Conservation (phyloP, 2,888 invertebrate genomes). For the Pseudolycoriella hygida region DNA sequence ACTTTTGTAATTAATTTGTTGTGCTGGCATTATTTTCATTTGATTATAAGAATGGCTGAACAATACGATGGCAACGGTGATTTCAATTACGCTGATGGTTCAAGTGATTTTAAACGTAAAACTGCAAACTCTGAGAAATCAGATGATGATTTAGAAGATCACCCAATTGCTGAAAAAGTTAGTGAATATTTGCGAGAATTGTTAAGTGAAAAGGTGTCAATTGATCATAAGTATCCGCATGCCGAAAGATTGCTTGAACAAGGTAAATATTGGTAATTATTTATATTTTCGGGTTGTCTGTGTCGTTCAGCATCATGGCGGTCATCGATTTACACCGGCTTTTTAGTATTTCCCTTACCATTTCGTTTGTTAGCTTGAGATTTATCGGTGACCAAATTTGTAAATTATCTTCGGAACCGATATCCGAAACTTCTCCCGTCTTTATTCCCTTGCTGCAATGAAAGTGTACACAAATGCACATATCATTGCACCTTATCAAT, state of each 20-base stretch:
- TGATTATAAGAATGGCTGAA: slow-evolving; percentile 20
- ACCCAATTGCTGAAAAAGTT: slow-evolving; percentile 49
- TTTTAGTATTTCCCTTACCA: too few relatives aligned
- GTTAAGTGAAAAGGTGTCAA: slow-evolving; percentile 47
- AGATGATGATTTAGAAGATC: slow-evolving; percentile 30
- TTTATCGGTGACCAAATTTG: too few relatives aligned
- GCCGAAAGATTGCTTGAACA: slow-evolving; percentile 52
- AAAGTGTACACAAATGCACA: too few relatives aligned
- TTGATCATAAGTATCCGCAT: slow-evolving; percentile 51
- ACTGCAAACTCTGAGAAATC: slow-evolving; percentile 10
- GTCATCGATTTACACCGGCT: too few relatives aligned
- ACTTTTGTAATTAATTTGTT: too few relatives aligned
- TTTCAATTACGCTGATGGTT: slow-evolving; percentile 22
- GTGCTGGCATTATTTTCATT: too few relatives aligned
- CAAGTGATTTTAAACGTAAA: slow-evolving; percentile 22
- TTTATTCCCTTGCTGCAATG: too few relatives aligned
- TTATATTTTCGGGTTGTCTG: background rate
- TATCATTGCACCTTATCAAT: too few relatives aligned
- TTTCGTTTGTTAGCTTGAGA: too few relatives aligned
- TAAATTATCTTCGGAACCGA: too few relatives aligned
- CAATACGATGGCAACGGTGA: slow-evolving; percentile 27
- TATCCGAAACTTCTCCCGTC: too few relatives aligned
- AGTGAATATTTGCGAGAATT: slow-evolving; percentile 62
- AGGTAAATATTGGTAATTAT: slow-evolving; percentile 32
- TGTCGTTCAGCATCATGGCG: too few relatives aligned